phyloP scores from a whole-genome alignment of 2,888 invertebrate genomes.

The Dryobotodes eremita region DNA sequence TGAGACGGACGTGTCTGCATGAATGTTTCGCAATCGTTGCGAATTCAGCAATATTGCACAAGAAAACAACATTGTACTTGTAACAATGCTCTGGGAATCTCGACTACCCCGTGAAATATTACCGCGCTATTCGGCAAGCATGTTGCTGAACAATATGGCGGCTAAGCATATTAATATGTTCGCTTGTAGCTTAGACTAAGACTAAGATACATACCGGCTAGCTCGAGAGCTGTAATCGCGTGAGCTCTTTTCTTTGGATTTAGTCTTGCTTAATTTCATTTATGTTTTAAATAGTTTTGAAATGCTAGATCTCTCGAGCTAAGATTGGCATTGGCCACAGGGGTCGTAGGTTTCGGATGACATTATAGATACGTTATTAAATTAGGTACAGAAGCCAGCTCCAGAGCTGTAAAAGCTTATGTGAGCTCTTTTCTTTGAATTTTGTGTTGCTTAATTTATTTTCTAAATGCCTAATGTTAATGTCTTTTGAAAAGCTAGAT shows the following conservation, averaged over 20 bases:
- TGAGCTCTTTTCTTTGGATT: not conserved
- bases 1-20: conserved; percentile 80
- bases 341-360: not conserved
- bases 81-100: conserved; percentile 85
- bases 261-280: conserved; percentile 5
- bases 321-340: not conserved
- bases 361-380: not conserved
- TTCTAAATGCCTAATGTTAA: not conserved
- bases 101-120: conserved; percentile 76
- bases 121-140: conserved; percentile 61
- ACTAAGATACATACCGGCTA: not conserved
- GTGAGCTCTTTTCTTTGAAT: not conserved
- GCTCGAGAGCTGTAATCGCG: conserved; percentile 4
- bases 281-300: not conserved
- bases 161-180: conserved; percentile 52
- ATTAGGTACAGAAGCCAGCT: not conserved
- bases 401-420: not conserved
- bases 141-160: conserved; percentile 47
- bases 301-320: not conserved
- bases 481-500: not conserved
- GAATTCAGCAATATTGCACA: conserved; percentile 88
- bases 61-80: conserved; percentile 86
- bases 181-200: conserved; percentile 24
- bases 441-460: conserved; percentile 6
- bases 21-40: conserved; percentile 84